Base-by-base conservation (phyloP, 2,797 vertebrate species). In the Zenarchopterus dispar region DNA sequence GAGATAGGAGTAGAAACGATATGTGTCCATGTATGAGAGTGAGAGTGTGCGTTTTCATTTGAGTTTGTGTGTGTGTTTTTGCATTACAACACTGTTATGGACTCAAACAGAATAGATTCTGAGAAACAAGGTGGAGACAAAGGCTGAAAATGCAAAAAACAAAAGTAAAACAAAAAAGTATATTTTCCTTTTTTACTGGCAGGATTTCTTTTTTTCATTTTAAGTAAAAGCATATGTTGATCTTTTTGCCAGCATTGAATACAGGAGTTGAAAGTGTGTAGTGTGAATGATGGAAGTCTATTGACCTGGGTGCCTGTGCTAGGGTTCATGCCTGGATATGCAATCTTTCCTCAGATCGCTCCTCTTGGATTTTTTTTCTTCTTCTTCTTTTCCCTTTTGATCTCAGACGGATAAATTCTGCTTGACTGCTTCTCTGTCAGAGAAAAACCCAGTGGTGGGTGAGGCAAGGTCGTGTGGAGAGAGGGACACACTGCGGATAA, bases 341-440 rank as follows among this genome's bases (percentile, higher is more conserved):
- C 86, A 84, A 79, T 85, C 73, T 85, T 80, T 86, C 88, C 80
- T 84, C 74, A 46, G 63, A 79, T 48, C 42, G 58, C 62, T 50
- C 77, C 73, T 67, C 36, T 77, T 69, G 58, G 56, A 60, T 59
- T 68, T 59, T 76, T 58, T 45, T 57, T 57, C 78, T 67, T 62
- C 67, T 67, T 70, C 49, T 36, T 39, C 50, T 36, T 47, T 57
- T 71, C 71, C 55, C 56, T 83, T 91, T 91, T 89, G 83, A 88
- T 90, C 87, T 88, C 71, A 89, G 88, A 91, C 69, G 53, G 83
- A 92, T 91, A 83, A 74, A 89, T 92, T 93, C 86, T 88, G 91
- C 92, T 77, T 90, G 74, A 54, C 81, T 90, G 84, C 78, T 52
- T 63, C 69, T 81, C 77, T 11, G 50, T 73, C 62, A 56, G 63